Conservation (phyloP, 2,888 invertebrate species). For the Diarsia rubi region DNA sequence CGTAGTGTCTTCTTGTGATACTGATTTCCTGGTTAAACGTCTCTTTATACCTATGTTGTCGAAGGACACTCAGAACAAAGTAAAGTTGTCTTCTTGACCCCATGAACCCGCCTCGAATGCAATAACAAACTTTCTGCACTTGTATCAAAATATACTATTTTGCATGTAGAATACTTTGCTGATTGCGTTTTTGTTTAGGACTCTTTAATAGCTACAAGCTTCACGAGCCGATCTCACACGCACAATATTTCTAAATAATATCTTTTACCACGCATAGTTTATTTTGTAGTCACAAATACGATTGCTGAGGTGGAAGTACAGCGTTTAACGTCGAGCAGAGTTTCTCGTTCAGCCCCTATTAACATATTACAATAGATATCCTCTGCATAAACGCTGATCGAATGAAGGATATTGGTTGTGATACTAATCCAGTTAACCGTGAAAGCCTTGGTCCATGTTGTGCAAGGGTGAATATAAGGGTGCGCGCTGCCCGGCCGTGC, state of each 20-base stretch:
- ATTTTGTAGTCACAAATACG: neutral
- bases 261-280: neutral
- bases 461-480: neutral
- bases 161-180: too few species aligned
- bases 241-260: neutral
- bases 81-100: too few species aligned
- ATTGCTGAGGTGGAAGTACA: neutral
- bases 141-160: too few species aligned
- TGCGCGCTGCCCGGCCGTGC: too few species aligned
- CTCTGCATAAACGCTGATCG: neutral
- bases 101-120: too few species aligned
- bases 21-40: too few species aligned
- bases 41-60: too few species aligned
- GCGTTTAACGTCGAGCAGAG: neutral
- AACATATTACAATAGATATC: neutral
- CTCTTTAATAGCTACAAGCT: neutral
- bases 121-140: too few species aligned
- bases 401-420: neutral
- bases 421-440: neutral
- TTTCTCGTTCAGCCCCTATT: neutral
- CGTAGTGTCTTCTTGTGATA: too few species aligned
- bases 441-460: neutral
- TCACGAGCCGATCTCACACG: neutral
- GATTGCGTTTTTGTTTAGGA: too few species aligned
- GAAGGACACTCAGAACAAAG: too few species aligned